These are phyloP conservation scores for Tamias sibiricus DNA, from an alignment of 2,113 vertebrate species.

Conservation along the genomic window DNA sequence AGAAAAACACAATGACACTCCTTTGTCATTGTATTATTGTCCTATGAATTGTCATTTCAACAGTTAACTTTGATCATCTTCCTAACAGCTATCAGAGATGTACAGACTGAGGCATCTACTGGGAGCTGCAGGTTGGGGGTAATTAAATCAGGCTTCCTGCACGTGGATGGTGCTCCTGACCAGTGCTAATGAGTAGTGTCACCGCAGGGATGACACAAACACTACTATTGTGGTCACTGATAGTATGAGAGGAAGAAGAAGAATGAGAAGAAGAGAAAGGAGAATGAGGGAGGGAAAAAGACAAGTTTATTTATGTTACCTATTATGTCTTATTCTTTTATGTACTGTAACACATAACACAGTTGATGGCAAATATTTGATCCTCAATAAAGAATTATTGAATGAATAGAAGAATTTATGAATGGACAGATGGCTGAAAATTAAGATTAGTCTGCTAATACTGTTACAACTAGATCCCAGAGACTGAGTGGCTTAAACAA, in stretches of 20 bases:
- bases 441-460: not conserved
- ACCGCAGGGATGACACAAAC: not conserved
- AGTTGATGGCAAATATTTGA: not conserved
- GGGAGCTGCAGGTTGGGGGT: conserved; percentile 57
- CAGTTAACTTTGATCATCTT: conserved; percentile 64
- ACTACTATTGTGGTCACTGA: not conserved
- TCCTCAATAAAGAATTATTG: not conserved
- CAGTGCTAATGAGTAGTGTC: conserved; percentile 56
- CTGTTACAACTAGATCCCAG: not conserved
- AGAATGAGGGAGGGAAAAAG: not conserved
- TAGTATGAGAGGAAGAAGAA: not conserved
- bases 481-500: not conserved
- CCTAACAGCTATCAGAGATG: conserved; percentile 42
- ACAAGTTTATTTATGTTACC: not conserved
- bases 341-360: not conserved
- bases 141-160: conserved; percentile 62
- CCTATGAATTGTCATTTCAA: conserved; percentile 24
- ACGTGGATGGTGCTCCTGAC: not conserved
- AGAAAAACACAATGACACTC: not conserved
- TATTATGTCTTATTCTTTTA: not conserved
- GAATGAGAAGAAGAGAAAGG: not conserved
- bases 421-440: not conserved
- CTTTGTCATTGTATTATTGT: conserved; percentile 11
- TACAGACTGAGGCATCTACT: conserved; percentile 17
- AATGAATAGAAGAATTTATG: not conserved